Evolutionary conservation across 2,888 invertebrate genomes (phyloP), one percentile per base, ranked within the genome.

Genomic region (Drosophila kanekoi): DNA sequence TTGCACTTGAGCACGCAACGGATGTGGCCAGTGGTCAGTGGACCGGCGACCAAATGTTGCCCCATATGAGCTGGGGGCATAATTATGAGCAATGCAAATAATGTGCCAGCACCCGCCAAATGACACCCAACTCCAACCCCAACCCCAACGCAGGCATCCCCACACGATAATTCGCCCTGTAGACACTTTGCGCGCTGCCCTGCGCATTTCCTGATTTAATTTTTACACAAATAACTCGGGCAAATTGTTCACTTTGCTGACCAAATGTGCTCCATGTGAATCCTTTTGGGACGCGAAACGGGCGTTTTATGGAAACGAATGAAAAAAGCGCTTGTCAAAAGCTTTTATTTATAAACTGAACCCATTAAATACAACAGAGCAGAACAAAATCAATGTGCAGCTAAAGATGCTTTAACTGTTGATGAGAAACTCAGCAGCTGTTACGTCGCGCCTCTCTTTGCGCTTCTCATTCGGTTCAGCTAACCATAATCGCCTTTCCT

Each of bases 21-120:
- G 51, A 73, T 72, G 66, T 64, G 59, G 44, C 43, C 49, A 37
- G 44, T 65, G 64, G 44, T 45, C 60, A 62, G 44, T 33, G 43
- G 59, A 33, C 47, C 48, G 43, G 35, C 38, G 41, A 18, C 32
- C 56, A 13, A 32, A 43, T 40, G 52, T 18, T 40, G 38, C 38
- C 16, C 20, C 18, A 41, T 11, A 18, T 69, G 75, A 38, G 58
- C 59, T 47, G 45, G 20, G 57, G 33, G 57, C 79, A 82, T 82
- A 82, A 88, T 88, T 82, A 82, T 82, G 80, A 88, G 88, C 86
- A 72, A 88, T 82, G 86, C 69, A 69, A 79, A 77, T 77, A 79
- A 87, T 86, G 81, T 57, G 54, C 40, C 54, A 48, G 28, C 48
- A 44, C 37, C 44, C 41, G n/a, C 37, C 14, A 10, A 16, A 9